phyloP scores from a whole-genome alignment of 2,113 vertebrate genomes.

The Paramisgurnus dabryanus region DNA sequence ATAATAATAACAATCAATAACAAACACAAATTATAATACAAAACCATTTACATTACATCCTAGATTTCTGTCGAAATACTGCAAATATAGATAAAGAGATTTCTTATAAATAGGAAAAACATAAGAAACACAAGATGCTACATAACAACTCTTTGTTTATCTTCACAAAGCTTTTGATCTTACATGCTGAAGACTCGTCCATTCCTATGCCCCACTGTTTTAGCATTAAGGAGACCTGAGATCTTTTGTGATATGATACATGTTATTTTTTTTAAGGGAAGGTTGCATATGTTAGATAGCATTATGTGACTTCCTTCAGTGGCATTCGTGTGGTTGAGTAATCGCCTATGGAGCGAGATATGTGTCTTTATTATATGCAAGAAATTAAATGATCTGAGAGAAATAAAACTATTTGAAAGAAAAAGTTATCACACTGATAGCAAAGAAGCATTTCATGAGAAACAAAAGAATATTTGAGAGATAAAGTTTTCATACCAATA shows the following conservation, averaged over 20 bases:
- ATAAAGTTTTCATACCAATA: no score
- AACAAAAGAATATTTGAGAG: no score
- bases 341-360: no score
- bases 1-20: conserved; percentile 45
- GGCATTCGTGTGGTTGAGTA: conserved; percentile 35
- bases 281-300: conserved; percentile 53
- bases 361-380: no score
- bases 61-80: conserved; percentile 55
- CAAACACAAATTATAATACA: conserved; percentile 52
- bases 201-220: conserved; percentile 24
- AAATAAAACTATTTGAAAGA: no score
- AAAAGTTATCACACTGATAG: no score
- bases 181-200: conserved; percentile 49
- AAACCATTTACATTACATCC: conserved; percentile 57
- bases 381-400: no score
- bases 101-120: conserved; percentile 56
- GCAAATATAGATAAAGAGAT: conserved; percentile 53
- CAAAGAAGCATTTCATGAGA: no score
- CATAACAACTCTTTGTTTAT: conserved; percentile 47
- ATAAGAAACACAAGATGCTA: conserved; percentile 54
- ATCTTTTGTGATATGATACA: conserved; percentile 49
- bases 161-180: conserved; percentile 42
- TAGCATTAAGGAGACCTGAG: conserved; percentile 60
- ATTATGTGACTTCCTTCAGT: conserved; percentile 36
- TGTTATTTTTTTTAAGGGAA: conserved; percentile 39